Evolutionary conservation across 2,113 vertebrate species (phyloP).

Genomic region (Hypocryptadius cinnamomeus): DNA sequence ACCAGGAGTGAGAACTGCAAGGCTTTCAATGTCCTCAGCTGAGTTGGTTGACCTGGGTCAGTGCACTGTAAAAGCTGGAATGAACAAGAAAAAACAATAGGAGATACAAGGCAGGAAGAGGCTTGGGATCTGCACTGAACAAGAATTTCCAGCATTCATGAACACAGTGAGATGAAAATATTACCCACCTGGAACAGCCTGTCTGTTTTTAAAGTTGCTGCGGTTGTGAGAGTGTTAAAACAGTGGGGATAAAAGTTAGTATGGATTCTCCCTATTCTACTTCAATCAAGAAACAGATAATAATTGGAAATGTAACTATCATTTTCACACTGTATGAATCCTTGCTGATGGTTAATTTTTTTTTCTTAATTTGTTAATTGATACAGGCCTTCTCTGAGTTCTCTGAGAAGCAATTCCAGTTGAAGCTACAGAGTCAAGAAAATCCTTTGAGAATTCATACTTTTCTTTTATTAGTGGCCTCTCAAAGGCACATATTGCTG

Average conservation of each 20-base stretch:
- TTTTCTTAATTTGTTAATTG: neutral
- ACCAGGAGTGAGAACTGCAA: neutral
- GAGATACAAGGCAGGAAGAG: neutral
- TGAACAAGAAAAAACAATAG: neutral
- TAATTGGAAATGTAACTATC: neutral
- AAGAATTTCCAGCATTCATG: neutral
- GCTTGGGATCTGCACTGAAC: neutral
- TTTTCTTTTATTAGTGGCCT: neutral
- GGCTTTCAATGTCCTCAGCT: neutral
- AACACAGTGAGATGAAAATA: neutral
- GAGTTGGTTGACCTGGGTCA: rapidly evolving
- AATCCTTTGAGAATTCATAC: neutral
- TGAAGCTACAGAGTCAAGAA: neutral
- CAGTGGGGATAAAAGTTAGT: neutral
- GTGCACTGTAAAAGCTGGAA: neutral
- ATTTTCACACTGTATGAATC: neutral
- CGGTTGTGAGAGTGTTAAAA: neutral
- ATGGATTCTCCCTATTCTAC: neutral
- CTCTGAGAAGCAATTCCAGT: neutral
- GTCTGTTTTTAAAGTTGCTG: neutral
- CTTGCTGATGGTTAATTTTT: neutral
- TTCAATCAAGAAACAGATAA: neutral
- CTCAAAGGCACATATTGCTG: neutral
- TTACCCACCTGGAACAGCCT: neutral
- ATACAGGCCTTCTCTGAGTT: neutral